phyloP scores from a whole-genome alignment of 2,113 vertebrate species.

The Mus spicilegus region DNA sequence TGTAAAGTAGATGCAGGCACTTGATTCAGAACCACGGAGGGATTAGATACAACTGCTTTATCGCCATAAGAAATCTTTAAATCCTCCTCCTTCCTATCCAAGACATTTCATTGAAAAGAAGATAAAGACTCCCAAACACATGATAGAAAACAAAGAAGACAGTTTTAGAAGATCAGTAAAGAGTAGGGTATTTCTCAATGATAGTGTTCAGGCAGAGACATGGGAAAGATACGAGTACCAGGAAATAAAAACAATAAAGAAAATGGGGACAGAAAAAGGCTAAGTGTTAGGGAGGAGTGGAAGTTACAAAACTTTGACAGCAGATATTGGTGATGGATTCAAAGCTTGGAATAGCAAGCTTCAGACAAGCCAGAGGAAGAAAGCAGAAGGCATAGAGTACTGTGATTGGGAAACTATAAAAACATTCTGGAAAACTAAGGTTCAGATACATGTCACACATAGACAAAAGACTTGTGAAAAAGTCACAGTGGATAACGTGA shows the following conservation, averaged over 20 bases:
- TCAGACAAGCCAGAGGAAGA: background rate
- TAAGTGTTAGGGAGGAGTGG: background rate
- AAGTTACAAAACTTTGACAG: background rate
- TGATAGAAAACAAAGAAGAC: background rate
- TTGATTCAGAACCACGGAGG: background rate
- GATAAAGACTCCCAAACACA: background rate
- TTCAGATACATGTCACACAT: background rate
- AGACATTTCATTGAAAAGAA: background rate
- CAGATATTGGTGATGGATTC: background rate
- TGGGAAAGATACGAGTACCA: background rate
- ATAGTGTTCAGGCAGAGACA: background rate
- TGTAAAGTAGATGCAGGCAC: background rate
- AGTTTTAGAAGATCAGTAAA: background rate
- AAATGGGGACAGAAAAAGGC: background rate
- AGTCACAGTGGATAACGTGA: background rate
- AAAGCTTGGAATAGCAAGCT: background rate
- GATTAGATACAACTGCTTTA: background rate
- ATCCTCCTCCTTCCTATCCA: background rate
- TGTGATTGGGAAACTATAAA: background rate
- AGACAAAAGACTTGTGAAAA: background rate
- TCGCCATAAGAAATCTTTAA: background rate
- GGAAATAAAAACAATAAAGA: background rate
- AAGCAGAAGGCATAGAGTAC: background rate
- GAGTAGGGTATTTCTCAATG: background rate
- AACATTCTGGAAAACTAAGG: background rate